These are phyloP conservation scores for Amblyjoppa fuscipennis DNA, from an alignment of 2,888 invertebrate genomes.

Conservation along the genomic window DNA sequence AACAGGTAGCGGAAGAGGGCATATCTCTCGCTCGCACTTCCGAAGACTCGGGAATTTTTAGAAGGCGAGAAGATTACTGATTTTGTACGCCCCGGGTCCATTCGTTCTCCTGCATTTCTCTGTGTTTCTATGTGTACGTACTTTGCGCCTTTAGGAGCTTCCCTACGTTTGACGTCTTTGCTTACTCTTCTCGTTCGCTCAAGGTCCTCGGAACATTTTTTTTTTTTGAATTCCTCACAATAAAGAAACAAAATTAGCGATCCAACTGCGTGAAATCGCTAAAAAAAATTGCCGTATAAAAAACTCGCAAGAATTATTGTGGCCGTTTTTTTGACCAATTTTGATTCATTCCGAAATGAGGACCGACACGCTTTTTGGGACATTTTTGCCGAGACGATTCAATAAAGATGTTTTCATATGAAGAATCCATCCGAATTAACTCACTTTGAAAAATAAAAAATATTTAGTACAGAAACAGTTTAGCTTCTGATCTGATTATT, in stretches of 20 bases:
- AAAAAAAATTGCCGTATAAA: too few species aligned
- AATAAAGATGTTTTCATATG: neutral
- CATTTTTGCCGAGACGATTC: neutral
- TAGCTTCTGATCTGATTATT: conserved; percentile 48
- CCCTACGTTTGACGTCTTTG: conserved; percentile 2
- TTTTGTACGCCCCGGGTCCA: conserved; percentile 77
- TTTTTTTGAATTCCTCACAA: neutral
- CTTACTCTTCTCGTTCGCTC: neutral
- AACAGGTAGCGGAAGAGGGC: conserved; percentile 46
- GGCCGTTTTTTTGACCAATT: neutral
- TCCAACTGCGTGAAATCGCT: neutral
- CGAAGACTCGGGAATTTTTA: conserved; percentile 57
- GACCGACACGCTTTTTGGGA: neutral
- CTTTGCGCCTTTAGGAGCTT: conserved; percentile 11
- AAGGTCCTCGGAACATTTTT: neutral
- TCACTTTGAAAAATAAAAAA: neutral
- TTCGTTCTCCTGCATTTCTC: conserved; percentile 72
- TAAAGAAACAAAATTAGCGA: neutral
- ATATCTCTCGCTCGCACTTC: conserved; percentile 39
- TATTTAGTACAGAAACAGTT: conserved; percentile 28
- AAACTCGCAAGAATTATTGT: too few species aligned
- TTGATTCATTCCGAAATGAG: neutral
- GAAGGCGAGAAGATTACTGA: conserved; percentile 75
- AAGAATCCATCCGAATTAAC: neutral
- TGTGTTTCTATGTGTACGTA: neutral